A percentile compares a stretch with the other conserved stretches of the same genome.
These are phyloP conservation scores for Drosophila prolongata DNA, from an alignment of 2,888 invertebrate genomes.

Conservation along the genomic window DNA sequence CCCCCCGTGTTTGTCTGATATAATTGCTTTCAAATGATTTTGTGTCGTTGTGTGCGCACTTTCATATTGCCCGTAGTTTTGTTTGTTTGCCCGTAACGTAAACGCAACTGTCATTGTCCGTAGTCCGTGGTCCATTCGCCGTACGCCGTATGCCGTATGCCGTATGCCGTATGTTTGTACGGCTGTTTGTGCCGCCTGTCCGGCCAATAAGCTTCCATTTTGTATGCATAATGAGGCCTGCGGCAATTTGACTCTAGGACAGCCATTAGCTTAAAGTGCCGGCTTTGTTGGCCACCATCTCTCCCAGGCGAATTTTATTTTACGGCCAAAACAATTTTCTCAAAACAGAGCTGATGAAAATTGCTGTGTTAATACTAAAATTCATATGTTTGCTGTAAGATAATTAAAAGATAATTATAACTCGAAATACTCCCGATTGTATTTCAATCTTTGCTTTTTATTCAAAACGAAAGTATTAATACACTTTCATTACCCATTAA, in stretches of 20 bases:
- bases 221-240: conserved; percentile 72
- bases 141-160: conserved; percentile 6
- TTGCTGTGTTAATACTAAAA: no score
- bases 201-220: conserved; percentile 66
- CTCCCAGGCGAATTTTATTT: conserved; percentile 28
- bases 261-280: conserved; percentile 62
- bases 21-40: conserved; percentile 79
- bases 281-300: conserved; percentile 30
- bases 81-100: conserved; percentile 39
- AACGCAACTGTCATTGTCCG: conserved; percentile 43
- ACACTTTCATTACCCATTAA: no score
- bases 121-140: conserved; percentile 9
- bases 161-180: not conserved
- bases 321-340: conserved; percentile 19
- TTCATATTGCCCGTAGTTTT: conserved; percentile 67
- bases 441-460: no score
- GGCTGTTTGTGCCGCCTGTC: conserved; percentile 11
- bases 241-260: conserved; percentile 63
- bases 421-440: no score
- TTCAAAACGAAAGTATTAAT: no score
- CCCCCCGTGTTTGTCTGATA: conserved; percentile 37
- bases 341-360: conserved; percentile 5
- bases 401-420: no score
- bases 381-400: no score
- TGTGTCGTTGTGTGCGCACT: conserved; percentile 73